Percentiles rank a stretch among this genome's conserved stretches.
Evolutionary conservation across 2,888 invertebrate species (phyloP).

Genomic region (Chrysolina americana): DNA sequence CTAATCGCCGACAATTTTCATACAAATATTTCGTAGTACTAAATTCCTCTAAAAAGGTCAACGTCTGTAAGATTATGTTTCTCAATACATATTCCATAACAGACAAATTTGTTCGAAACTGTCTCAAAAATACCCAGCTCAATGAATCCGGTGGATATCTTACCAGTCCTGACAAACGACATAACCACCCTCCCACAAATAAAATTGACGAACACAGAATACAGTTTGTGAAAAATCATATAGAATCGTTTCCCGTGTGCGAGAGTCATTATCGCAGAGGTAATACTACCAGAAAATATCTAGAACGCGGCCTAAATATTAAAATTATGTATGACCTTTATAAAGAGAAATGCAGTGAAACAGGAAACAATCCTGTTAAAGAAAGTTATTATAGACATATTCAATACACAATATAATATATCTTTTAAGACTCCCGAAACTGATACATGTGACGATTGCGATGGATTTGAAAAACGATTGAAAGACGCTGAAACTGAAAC

Average conservation of each 20-base stretch:
- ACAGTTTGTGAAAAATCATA: constrained; percentile 12
- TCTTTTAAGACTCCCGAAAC: constrained; percentile 13
- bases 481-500: neutral
- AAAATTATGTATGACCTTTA: neutral
- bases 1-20: constrained; percentile 6
- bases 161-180: constrained; percentile 23
- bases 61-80: too few relatives aligned
- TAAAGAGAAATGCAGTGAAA: constrained; percentile 6
- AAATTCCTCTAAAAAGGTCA: too few relatives aligned
- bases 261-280: constrained; percentile 15
- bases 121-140: neutral
- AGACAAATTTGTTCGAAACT: constrained; percentile 14
- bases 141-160: neutral
- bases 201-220: constrained; percentile 3
- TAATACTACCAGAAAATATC: constrained; percentile 2
- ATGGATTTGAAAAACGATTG: constrained; percentile 11
- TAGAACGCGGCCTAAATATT: constrained; percentile 17
- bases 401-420: constrained; percentile 1
- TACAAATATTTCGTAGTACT: neutral
- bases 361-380: constrained; percentile 21
- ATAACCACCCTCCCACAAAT: constrained; percentile 7
- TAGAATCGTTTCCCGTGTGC: neutral
- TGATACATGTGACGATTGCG: constrained; percentile 13
- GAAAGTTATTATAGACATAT: constrained; percentile 17
- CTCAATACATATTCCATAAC: too few relatives aligned